Evolutionary conservation across 2,888 invertebrate genomes (phyloP), one percentile per base, ranked within the genome.

Genomic region (Acanthacorydalis orientalis): DNA sequence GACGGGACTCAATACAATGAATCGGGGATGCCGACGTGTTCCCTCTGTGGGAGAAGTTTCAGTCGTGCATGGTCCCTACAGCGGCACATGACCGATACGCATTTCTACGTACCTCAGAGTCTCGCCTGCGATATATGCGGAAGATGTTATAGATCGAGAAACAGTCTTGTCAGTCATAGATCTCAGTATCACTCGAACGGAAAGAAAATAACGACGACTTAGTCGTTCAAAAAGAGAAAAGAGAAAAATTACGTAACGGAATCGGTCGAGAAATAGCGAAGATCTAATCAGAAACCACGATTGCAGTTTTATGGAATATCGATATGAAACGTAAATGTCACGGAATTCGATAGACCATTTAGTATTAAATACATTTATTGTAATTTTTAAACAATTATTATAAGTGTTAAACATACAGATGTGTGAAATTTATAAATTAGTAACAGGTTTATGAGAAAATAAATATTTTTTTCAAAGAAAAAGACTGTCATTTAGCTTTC

Each of bases 11-110:
- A 14, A 12, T n/a, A 37, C n/a, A 37, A 37, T 37, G 37, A 37
- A 37, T 46, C 52, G 51, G 46, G 52, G 41, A 67, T 61, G 54
- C 48, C 53, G 41, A 67, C 61, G 54, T 69, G 69, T 55, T 61
- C 60, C 52, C 62, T 68, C 52, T 70, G 69, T 54, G 60, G 61
- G 51, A 69, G 70, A 57, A 65, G 63, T 48, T 70, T 70, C 57
- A 67, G 70, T 14, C 62, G 69, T 41, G 64, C 65, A 31, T 69
- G 69, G 69, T 70, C 69, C 39, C 59, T 69, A 9, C 69, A 69
- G 57, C 64, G 69, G 51, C 70, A 70, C 54, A 60, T 70, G 57
- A 62, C 67, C 41, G 69, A 69, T 56, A 68, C 68, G 40, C 69
- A 69, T 55, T 68, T 64, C 56, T 68, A 68, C 57, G 65, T 66